Evolutionary conservation across 2,113 vertebrate species (phyloP), one percentile per base, ranked within the genome.

Genomic region (Indri indri): DNA sequence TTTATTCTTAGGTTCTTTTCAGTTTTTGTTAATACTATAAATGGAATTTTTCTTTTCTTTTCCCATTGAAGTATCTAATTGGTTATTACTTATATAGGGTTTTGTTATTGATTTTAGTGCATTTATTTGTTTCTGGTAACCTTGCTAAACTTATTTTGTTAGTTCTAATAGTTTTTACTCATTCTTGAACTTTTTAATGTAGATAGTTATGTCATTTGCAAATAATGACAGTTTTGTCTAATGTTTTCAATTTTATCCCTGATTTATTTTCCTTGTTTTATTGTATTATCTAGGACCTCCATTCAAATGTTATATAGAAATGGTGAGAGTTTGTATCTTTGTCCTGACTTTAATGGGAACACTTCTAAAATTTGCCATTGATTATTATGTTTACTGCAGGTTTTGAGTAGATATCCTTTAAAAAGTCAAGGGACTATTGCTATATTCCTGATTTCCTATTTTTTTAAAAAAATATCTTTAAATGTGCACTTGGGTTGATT

Each of bases 261-360:
- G 37, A 91, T 97, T 79, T 76, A 94, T 94, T 96, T 91, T 88
- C 40, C 83, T 86, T 88, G 1, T 94, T 98, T 96, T 76, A 90
- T 76, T 97, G 11, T 61, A 92, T 94, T 90, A 52, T 90, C 12
- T 90, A 73, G n/a, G 7, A 66, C 1, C 3, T 66, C 71, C 34
- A 90, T 83, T 90, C 94, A 96, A 74, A 68, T 66, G 6, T 90
- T 63, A 79, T 89, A 52, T 87, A 92, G 47, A 95, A 83, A 13
- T 80, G 13, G 37, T 91, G n/a, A 85, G 14, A 91, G 25, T 91
- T 61, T 30, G 25, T 95, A 7, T 71, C n/a, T 87, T 91, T 93
- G 63, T 96, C 37, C 8, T 94, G 25, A 90, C 30, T 87, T 90
- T 90, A 90, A 92, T 71, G 71, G 68, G 30, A 98, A 90, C 40